Evolutionary conservation across 92 coral and sea anemone genomes (phyloP).

Genomic region (Montipora capitata): DNA sequence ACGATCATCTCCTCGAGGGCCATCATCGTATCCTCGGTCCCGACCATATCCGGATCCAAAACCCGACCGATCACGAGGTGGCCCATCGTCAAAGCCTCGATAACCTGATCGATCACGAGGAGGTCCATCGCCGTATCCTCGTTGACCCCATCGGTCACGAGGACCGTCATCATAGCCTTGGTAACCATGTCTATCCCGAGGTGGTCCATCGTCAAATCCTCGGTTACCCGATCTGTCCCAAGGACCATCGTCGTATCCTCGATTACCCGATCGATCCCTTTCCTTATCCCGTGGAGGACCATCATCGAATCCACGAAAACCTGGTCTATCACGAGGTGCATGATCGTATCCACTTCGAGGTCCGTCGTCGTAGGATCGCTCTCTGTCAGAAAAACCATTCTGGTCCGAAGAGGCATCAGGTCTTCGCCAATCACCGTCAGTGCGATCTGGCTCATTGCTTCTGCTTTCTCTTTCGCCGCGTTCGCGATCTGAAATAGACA

Average conservation of each 20-base stretch:
- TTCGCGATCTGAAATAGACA: constrained; percentile 40
- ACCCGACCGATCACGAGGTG: constrained; percentile 35
- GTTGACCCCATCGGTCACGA: constrained; percentile 63
- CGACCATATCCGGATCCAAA: constrained; percentile 44
- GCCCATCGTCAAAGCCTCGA: constrained; percentile 70
- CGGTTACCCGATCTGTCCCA: constrained; percentile 43
- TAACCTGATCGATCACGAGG: constrained; percentile 69
- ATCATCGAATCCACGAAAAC: constrained; percentile 62
- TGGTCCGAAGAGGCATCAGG: constrained; percentile 59
- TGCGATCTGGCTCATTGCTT: constrained; percentile 80
- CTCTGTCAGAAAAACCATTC: constrained; percentile 53
- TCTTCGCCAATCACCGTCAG: constrained; percentile 92
- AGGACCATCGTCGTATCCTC: constrained; percentile 70
- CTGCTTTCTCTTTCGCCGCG: constrained; percentile 84
- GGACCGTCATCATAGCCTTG: constrained; percentile 63
- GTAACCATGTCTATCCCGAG: constrained; percentile 64
- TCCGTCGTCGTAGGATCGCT: constrained; percentile 53
- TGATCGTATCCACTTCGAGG: constrained; percentile 55
- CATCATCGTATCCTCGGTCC: constrained; percentile 70
- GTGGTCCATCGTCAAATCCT: constrained; percentile 59
- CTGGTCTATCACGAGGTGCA: constrained; percentile 72
- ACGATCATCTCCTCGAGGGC: constrained; percentile 57
- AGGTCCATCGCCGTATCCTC: constrained; percentile 64
- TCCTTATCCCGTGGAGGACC: constrained; percentile 70
- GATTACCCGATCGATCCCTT: constrained; percentile 65